Evolutionary conservation across 2,888 invertebrate genomes (phyloP), one percentile per base, ranked within the genome.

Genomic region (Pharmacophagus antenor): DNA sequence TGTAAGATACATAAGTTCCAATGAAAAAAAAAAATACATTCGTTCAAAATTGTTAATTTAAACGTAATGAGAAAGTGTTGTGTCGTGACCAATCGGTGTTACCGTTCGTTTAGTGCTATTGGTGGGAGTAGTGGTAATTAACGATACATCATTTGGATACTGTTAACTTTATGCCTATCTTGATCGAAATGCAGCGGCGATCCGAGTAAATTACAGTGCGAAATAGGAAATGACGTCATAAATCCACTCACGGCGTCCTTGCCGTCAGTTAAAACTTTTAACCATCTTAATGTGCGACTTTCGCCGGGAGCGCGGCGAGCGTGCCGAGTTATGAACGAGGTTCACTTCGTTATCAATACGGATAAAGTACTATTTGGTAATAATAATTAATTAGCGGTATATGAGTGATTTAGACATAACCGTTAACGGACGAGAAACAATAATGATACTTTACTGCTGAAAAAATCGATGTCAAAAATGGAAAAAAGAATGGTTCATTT

Each of bases 231-330:
- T 37, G 55, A 37, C 56, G 46, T 51, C 55, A 46, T 51, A 42
- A 59, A 53, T 59, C 49, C 44, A 5, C 46, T 37, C 51, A 55
- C 41, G n/a, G 46, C 50, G 27, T 31, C 31, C 54, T 23, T 37
- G 55, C 44, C 56, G 56, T 60, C 50, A 56, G 31, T 56, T 60
- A 37, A 60, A 60, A 60, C 60, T 60, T 60, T 60, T 51, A 60
- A 56, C 50, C 46, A 46, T 37, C 44, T 55, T 55, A 18, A 42
- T 27, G 44, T 53, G 22, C 49, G 48, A 47, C 22, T 21, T 37
- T 31, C 2, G 6, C 18, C 20, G 49, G 41, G 8, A 50, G 41
- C 6, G 25, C 22, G 20, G n/a, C 47, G 31, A 20, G 5, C 4
- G 15, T 8, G 4, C 17, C 15, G 23, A 49, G 20, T 42, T 21